phyloP scores from a whole-genome alignment of 2,113 vertebrate species.

The Regulus satrapa region DNA sequence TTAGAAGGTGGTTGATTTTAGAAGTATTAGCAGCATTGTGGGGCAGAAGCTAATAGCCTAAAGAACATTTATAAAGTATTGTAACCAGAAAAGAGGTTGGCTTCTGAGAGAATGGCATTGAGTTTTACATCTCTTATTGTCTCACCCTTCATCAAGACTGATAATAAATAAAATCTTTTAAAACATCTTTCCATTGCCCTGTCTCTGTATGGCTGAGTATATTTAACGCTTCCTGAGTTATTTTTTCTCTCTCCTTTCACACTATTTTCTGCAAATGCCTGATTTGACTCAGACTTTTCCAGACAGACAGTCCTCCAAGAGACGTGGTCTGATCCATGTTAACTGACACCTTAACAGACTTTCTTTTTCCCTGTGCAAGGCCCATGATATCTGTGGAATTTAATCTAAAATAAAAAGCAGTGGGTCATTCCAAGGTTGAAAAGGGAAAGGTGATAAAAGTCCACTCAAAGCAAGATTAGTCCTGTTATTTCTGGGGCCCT shows the following conservation, averaged over 20 bases:
- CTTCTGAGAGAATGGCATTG: too few relatives aligned
- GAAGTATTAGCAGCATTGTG: too few relatives aligned
- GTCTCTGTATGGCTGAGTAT: too few relatives aligned
- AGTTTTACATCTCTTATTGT: too few relatives aligned
- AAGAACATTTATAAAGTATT: too few relatives aligned
- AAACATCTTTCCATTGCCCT: too few relatives aligned
- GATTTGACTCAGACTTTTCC: neutral
- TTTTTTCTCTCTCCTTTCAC: neutral
- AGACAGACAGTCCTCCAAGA: neutral
- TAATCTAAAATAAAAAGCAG: neutral
- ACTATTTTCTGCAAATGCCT: neutral
- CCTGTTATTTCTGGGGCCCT: neutral
- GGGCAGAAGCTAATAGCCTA: too few relatives aligned
- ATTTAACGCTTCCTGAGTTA: too few relatives aligned
- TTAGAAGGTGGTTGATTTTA: too few relatives aligned
- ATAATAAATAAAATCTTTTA: too few relatives aligned
- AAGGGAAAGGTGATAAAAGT: neutral
- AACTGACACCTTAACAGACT: neutral
- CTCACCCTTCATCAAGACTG: too few relatives aligned
- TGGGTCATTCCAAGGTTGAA: neutral
- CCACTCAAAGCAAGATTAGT: neutral
- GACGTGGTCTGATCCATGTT: rapidly evolving
- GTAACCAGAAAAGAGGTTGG: too few relatives aligned
- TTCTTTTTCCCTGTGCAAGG: neutral
- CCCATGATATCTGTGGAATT: neutral